phyloP scores from a whole-genome alignment of 2,113 vertebrate species.

The Clupea harengus region DNA sequence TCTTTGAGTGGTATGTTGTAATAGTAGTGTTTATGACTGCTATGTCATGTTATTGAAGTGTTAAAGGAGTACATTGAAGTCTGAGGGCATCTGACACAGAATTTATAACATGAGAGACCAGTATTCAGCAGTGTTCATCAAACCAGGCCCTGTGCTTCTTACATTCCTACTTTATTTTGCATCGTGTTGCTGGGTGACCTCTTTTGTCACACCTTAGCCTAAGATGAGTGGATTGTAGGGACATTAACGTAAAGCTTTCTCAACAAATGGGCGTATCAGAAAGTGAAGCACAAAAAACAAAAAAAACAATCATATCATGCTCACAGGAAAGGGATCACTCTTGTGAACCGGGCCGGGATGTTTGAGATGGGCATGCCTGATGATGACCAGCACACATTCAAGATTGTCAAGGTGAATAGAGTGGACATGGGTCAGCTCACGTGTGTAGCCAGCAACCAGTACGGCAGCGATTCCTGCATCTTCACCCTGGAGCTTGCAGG shows the following conservation, averaged over 20 bases:
- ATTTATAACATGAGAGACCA: neutral
- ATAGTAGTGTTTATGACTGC: neutral
- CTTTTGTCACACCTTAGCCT: neutral
- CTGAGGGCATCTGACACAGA: neutral
- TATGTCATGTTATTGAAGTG: neutral
- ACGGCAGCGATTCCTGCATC: constrained; percentile 80
- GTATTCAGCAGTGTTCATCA: neutral
- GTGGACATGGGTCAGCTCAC: constrained; percentile 76
- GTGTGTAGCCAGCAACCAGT: constrained; percentile 83
- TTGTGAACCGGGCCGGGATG: constrained; percentile 70
- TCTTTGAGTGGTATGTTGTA: neutral
- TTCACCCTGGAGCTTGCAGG: constrained; percentile 83
- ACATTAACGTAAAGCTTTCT: neutral
- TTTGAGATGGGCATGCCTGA: constrained; percentile 88
- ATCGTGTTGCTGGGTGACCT: too few species aligned
- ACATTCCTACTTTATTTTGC: too few species aligned
- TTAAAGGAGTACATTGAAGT: too few species aligned
- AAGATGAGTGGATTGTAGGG: neutral
- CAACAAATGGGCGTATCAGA: neutral
- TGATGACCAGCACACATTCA: constrained; percentile 87
- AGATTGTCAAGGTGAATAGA: constrained; percentile 75
- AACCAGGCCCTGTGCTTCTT: neutral
- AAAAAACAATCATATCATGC: constrained; percentile 1
- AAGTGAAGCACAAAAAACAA: neutral
- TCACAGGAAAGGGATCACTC: constrained; percentile 72